phyloP scores from a whole-genome alignment of 2,113 vertebrate species.

The Illadopsis cleaveri region DNA sequence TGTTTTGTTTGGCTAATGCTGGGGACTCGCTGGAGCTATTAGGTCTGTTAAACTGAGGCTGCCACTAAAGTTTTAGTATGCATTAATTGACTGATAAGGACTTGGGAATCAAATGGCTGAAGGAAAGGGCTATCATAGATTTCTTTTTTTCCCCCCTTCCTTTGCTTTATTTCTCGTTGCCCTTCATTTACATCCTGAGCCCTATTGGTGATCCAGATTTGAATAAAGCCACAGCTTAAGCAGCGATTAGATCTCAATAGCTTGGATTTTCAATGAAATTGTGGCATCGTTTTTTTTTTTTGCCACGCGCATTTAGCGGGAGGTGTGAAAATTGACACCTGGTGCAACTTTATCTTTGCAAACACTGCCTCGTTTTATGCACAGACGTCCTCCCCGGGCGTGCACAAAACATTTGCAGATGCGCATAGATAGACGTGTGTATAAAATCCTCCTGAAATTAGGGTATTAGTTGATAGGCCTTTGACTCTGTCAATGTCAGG shows the following conservation, averaged over 20 bases:
- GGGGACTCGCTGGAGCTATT: conserved; percentile 47
- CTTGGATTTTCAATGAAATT: conserved; percentile 76
- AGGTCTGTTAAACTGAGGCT: conserved; percentile 60
- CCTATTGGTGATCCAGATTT: conserved; percentile 77
- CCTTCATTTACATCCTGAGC: conserved; percentile 81
- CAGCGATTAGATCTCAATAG: conserved; percentile 79
- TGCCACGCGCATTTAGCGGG: conserved; percentile 55
- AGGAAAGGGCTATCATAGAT: conserved; percentile 72
- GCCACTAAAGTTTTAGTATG: conserved; percentile 68
- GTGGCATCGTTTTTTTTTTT: conserved; percentile 6
- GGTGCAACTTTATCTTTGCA: conserved; percentile 75
- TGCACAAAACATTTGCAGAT: neutral
- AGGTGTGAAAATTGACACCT: conserved; percentile 76
- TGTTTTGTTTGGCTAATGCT: conserved; percentile 78
- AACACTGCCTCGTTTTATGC: conserved; percentile 29
- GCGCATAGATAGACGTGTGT: neutral
- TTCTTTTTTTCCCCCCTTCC: neutral
- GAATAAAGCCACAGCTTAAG: conserved; percentile 79
- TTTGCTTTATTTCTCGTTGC: conserved; percentile 76
- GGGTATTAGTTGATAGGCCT: conserved; percentile 71
- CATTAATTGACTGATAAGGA: conserved; percentile 79
- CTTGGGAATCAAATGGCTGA: conserved; percentile 70
- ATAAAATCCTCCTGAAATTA: conserved; percentile 55
- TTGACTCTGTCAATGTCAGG: conserved; percentile 71
- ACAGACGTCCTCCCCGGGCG: neutral